Percentiles rank a stretch among this genome's conserved stretches.
phyloP scores from a whole-genome alignment of 2,113 vertebrate species.

The Pseudorhombus dupliciocellatus region DNA sequence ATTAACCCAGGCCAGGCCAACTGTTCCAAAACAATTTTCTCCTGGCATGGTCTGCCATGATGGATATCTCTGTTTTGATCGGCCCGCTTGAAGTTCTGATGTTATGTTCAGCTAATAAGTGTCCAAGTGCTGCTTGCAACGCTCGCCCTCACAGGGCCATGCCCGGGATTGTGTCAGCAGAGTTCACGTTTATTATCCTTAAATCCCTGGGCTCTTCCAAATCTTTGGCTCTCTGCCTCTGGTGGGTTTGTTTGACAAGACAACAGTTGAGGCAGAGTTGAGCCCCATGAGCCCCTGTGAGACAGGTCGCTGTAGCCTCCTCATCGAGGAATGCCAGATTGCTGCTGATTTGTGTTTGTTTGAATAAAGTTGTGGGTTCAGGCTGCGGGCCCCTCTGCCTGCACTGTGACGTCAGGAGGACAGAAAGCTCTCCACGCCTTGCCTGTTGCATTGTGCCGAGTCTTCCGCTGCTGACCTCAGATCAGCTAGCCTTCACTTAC shows the following conservation, averaged over 20 bases:
- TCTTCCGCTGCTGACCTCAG: slow-evolving; percentile 24
- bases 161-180: slow-evolving; percentile 35
- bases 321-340: slow-evolving; percentile 34
- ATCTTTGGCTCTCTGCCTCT: slow-evolving; percentile 16
- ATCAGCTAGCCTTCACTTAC: background rate
- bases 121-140: slow-evolving; percentile 39
- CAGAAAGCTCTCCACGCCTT: slow-evolving; percentile 24
- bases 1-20: no score
- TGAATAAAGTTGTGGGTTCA: slow-evolving; percentile 47
- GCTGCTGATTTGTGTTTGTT: slow-evolving; percentile 58
- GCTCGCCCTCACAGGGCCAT: slow-evolving; percentile 14
- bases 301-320: slow-evolving; percentile 16
- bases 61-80: slow-evolving; percentile 10
- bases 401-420: slow-evolving; percentile 30
- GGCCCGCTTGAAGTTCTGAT: slow-evolving; percentile 16
- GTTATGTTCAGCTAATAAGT: slow-evolving; percentile 31
- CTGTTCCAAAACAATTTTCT: background rate
- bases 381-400: background rate
- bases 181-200: slow-evolving; percentile 67
- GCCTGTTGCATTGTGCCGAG: background rate
- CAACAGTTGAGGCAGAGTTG: slow-evolving; percentile 27
- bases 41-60: background rate
- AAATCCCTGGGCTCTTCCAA: slow-evolving; percentile 48
- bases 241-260: slow-evolving; percentile 47
- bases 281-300: slow-evolving; percentile 9